phyloP scores from a whole-genome alignment of 2,888 invertebrate species.

The Esperia sulphurella region DNA sequence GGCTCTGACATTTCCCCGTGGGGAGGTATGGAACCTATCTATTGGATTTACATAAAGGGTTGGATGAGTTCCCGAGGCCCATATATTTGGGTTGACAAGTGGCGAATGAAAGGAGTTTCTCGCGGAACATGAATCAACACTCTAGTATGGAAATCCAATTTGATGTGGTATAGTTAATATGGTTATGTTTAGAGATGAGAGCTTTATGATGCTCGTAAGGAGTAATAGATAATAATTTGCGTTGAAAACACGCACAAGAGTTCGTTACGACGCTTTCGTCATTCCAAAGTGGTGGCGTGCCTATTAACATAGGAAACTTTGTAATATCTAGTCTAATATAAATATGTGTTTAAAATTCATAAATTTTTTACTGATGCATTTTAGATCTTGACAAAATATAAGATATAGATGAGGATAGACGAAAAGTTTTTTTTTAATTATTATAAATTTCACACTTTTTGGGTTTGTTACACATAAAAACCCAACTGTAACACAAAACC shows the following conservation, averaged over 20 bases:
- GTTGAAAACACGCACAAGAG: neutral
- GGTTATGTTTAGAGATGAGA: neutral
- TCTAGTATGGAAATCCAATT: neutral
- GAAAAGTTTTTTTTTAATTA: no score
- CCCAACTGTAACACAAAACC: no score
- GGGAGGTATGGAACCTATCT: slow-evolving; percentile 31
- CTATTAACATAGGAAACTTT: no score
- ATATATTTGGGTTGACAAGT: slow-evolving; percentile 28
- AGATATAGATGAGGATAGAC: no score
- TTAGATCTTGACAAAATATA: no score
- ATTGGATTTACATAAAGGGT: slow-evolving; percentile 48
- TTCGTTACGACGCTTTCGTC: neutral
- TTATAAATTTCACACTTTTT: no score
- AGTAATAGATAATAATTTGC: neutral
- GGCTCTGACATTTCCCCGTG: slow-evolving; percentile 19
- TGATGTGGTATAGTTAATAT: neutral
- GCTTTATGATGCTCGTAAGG: neutral
- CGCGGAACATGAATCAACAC: slow-evolving; percentile 9
- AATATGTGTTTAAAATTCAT: no score
- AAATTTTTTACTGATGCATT: no score
- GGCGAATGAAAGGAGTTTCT: slow-evolving; percentile 6
- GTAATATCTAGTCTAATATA: no score
- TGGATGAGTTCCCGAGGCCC: slow-evolving; percentile 20
- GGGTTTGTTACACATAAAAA: no score
- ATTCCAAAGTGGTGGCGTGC: neutral